Evolutionary conservation across 2,113 vertebrate species (phyloP).

Genomic region (Dolichallabes microphthalmus): DNA sequence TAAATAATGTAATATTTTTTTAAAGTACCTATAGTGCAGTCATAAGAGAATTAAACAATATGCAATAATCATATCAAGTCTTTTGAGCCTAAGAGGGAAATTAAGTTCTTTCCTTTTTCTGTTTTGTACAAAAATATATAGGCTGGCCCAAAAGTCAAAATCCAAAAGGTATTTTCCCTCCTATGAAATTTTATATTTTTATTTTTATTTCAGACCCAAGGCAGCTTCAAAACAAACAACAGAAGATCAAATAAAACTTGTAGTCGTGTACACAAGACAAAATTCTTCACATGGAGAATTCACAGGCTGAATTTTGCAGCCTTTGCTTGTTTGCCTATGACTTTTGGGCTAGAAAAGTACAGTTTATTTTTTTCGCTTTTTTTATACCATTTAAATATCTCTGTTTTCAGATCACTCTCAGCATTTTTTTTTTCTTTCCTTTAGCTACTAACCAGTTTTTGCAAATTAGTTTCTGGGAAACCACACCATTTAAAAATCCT

Average conservation of each 20-base stretch:
- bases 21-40: neutral
- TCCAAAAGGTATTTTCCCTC: too few relatives aligned
- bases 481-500: neutral
- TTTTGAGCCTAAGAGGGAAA: neutral
- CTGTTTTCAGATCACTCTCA: neutral
- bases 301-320: too few relatives aligned
- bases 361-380: neutral
- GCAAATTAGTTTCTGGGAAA: neutral
- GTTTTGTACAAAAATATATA: neutral
- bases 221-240: too few relatives aligned
- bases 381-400: neutral
- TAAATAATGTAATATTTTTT: neutral
- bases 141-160: too few relatives aligned
- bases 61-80: neutral
- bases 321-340: too few relatives aligned
- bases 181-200: too few relatives aligned
- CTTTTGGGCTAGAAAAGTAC: neutral
- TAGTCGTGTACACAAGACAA: too few relatives aligned
- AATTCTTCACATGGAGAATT: too few relatives aligned
- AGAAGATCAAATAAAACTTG: too few relatives aligned
- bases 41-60: neutral
- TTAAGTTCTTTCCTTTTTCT: neutral
- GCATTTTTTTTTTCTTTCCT: neutral
- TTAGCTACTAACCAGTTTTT: neutral
- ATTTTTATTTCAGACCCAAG: too few relatives aligned